Evolutionary conservation across 1,140 invertebrate genomes (phyloP), one percentile per base, ranked within the genome.

Genomic region (Hermetia illucens): DNA sequence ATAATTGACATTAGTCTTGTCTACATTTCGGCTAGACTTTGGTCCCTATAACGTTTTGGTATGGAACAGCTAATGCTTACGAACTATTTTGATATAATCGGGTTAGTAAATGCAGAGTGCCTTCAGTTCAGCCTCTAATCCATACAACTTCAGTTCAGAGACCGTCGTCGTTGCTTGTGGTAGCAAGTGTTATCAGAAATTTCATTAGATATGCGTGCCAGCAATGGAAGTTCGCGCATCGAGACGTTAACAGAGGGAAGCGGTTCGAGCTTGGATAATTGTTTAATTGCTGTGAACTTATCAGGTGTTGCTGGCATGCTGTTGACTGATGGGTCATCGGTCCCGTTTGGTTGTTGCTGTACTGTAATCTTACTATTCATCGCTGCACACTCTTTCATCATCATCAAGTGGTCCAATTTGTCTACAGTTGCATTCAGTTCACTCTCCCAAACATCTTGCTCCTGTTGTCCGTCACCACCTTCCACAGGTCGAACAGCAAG

Each of bases 361-460:
- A 34, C 5, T 12, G 9, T 34, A 34, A 18, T 16, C 45, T 47
- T 15, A 48, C 47, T 32, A 9, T 6, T 33, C 1, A 49, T 44
- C 5, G 30, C 20, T 9, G 42, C 39, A 33, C 42, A 44, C 40
- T 59, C 72, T 34, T 64, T 72, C 34, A 74, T 65, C 64, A 75
- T 63, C 44, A 77, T 62, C 36, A 75, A 55, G 39, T 74, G 71
- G 51, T 77, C 74, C n/a, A 75, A 51, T 44, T 74, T 75, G 34
- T 75, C 71, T 3, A 75, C 74, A 0, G 73, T 74, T 25, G 67
- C 68, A 45, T 71, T 75, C 25, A 75, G 53, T 44, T 75, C 73
- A 24, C 66, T 58, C 33, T 74, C 72, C 74, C 74, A 77, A 10
- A 68, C 63, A 44, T 69, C 66, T 8, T 61, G 61, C 45, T 74